Percentiles rank a stretch among this genome's conserved stretches.
Evolutionary conservation across 2,888 invertebrate species (phyloP).

Genomic region (Watsonalla binaria): DNA sequence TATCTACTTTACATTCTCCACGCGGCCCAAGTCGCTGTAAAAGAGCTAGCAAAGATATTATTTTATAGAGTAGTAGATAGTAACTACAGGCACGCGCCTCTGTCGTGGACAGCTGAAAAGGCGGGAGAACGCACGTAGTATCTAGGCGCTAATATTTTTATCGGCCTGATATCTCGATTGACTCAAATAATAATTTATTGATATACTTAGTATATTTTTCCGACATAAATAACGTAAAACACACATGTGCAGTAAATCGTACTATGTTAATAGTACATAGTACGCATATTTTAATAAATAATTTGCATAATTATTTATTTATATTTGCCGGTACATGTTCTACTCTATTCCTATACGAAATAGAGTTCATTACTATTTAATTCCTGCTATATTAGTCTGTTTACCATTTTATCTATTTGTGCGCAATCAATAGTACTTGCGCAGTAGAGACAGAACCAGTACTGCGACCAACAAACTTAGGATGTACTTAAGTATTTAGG

Average conservation of each 20-base stretch:
- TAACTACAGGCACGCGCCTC: slow-evolving; percentile 6
- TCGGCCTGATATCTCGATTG: slow-evolving; percentile 5
- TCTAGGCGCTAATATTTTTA: slow-evolving; percentile 4
- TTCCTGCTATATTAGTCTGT: no score
- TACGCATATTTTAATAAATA: not conserved
- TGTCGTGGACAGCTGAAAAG: slow-evolving; percentile 9
- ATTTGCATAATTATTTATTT: not conserved
- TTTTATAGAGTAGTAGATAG: no score
- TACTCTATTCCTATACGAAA: not conserved
- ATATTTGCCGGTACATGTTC: not conserved
- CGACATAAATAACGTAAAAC: not conserved
- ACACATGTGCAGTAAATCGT: not conserved
- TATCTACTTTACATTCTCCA: no score
- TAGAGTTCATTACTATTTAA: no score
- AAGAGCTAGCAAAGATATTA: not conserved
- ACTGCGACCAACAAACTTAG: no score
- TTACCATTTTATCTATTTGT: no score
- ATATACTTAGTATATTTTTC: slow-evolving; percentile 2
- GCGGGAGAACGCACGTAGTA: not conserved
- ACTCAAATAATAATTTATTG: not conserved
- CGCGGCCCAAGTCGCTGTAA: not conserved
- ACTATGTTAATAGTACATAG: not conserved
- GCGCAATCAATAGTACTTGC: no score
- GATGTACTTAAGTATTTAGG: no score
- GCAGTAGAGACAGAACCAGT: no score